These are phyloP conservation scores for Gryon sp. DNA, from an alignment of 1,140 invertebrate genomes.

Conservation along the genomic window DNA sequence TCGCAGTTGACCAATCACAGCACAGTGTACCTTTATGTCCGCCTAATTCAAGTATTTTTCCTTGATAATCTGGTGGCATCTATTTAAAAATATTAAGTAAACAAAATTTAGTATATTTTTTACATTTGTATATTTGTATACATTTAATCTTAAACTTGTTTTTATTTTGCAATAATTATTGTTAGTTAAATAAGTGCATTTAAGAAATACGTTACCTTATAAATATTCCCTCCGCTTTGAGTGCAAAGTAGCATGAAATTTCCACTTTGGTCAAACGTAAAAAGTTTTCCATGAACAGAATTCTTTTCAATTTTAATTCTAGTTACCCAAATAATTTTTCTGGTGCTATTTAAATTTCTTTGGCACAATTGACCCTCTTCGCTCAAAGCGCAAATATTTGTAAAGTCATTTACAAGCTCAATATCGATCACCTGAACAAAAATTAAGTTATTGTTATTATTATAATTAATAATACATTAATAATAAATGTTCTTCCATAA, in stretches of 20 bases:
- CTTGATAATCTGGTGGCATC: conserved; percentile 76
- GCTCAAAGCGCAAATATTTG: conserved; percentile 81
- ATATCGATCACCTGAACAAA: conserved; percentile 76
- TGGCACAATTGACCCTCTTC: conserved; percentile 81
- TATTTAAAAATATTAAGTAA: conserved; percentile 53
- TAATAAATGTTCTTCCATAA: too few species aligned
- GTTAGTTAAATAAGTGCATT: too few species aligned
- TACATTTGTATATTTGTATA: neutral
- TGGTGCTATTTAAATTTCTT: conserved; percentile 81
- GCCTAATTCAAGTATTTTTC: conserved; percentile 80
- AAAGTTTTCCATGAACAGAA: conserved; percentile 77
- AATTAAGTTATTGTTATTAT: neutral
- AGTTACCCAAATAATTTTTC: conserved; percentile 78
- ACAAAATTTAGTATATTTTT: neutral
- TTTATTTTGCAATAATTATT: too few species aligned
- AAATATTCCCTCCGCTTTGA: conserved; percentile 81
- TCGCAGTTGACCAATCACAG: conserved; percentile 84
- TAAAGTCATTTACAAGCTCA: conserved; percentile 81
- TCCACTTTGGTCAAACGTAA: conserved; percentile 82
- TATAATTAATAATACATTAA: neutral
- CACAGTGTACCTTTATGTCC: conserved; percentile 82
- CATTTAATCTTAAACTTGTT: too few species aligned
- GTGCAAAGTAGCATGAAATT: conserved; percentile 82
- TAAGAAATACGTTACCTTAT: conserved; percentile 77
- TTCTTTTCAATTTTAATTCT: conserved; percentile 78